phyloP scores from a whole-genome alignment of 2,888 invertebrate species.

The Ormyrus rosae region DNA sequence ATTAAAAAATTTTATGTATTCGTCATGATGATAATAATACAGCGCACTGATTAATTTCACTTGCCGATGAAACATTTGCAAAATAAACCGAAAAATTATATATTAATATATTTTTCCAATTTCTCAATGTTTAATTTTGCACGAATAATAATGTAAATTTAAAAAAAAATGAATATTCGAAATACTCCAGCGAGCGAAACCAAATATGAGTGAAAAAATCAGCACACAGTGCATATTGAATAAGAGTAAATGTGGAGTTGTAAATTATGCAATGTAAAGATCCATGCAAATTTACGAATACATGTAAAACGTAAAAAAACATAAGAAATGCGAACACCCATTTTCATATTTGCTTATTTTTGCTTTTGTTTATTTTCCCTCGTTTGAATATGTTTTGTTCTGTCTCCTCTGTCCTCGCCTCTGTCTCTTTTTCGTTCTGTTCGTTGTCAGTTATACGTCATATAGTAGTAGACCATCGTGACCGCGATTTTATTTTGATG shows the following conservation, averaged over 20 bases:
- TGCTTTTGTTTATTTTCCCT: constrained; percentile 38
- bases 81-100: background rate
- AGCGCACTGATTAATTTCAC: too few species aligned
- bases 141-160: constrained; percentile 14
- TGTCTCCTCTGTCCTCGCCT: background rate
- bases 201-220: constrained; percentile 19
- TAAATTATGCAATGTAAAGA: constrained; percentile 64
- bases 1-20: too few species aligned
- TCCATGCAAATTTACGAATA: constrained; percentile 35
- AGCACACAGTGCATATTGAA: constrained; percentile 35
- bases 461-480: constrained; percentile 14
- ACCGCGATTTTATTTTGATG: constrained; percentile 47
- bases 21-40: too few species aligned
- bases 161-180: constrained; percentile 8
- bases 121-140: background rate
- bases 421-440: background rate
- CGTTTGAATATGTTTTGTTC: constrained; percentile 15
- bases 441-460: constrained; percentile 27
- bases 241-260: constrained; percentile 50
- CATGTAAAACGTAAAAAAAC: constrained; percentile 22
- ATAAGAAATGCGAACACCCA: constrained; percentile 5
- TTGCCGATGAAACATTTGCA: too few species aligned
- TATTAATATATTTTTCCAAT: background rate
- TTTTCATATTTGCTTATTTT: constrained; percentile 43
- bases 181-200: constrained; percentile 29